Conservation (phyloP, 2,888 invertebrate species). For the Agapostemon virescens region DNA sequence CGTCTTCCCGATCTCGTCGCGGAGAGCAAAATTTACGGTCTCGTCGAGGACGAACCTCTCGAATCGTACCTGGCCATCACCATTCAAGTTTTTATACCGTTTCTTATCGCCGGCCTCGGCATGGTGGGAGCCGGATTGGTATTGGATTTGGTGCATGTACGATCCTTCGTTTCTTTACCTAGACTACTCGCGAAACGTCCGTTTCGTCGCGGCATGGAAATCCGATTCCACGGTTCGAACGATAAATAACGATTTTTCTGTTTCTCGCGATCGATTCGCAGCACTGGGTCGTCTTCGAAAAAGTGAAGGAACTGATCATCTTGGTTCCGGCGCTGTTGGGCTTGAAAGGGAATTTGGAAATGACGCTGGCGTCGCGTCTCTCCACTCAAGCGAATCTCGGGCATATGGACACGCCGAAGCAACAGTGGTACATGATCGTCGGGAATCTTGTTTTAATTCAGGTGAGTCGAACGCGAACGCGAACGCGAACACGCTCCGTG, state of each 20-base stretch:
- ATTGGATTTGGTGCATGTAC: constrained; percentile 87
- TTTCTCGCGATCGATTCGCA: constrained; percentile 72
- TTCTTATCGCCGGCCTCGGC: constrained; percentile 88
- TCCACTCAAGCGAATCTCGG: constrained; percentile 95
- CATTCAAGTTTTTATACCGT: constrained; percentile 87
- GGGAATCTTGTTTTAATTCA: constrained; percentile 89
- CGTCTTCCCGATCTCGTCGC: constrained; percentile 83
- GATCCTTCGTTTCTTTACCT: constrained; percentile 24
- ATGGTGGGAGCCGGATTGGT: constrained; percentile 90
- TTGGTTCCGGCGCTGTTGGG: constrained; percentile 91
- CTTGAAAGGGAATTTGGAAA: constrained; percentile 96
- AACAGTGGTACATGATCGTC: constrained; percentile 85
- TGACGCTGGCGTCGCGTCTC: constrained; percentile 96
- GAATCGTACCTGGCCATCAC: constrained; percentile 84
- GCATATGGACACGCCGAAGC: constrained; percentile 86
- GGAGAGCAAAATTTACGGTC: constrained; percentile 81
- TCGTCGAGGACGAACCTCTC: constrained; percentile 75
- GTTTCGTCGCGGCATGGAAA: too few relatives aligned
- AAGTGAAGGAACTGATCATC: constrained; percentile 87
- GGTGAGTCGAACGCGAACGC: constrained; percentile 80
- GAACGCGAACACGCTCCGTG: not conserved
- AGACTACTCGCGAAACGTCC: not conserved
- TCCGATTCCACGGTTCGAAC: too few relatives aligned
- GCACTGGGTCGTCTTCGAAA: constrained; percentile 88
- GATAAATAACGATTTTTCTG: not conserved